Conservation (phyloP, 1,140 invertebrate species). For the Vollenhovia emeryi region DNA sequence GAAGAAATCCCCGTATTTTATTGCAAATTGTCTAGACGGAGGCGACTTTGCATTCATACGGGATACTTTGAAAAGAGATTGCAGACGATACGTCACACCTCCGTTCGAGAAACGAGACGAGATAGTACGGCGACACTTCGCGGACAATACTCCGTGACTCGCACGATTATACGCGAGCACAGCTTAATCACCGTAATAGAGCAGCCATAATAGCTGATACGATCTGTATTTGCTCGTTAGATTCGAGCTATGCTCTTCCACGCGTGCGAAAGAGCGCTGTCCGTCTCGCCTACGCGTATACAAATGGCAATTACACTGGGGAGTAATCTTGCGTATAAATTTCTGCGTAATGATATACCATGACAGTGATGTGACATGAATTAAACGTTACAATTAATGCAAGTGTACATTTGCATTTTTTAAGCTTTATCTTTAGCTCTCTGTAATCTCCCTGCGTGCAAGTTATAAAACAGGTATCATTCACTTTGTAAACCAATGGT, state of each 20-base stretch:
- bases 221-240: conserved; percentile 62
- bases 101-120: conserved; percentile 37
- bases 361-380: conserved; percentile 28
- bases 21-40: background rate
- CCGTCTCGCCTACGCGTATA: conserved; percentile 39
- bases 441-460: background rate
- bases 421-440: background rate
- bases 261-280: conserved; percentile 36
- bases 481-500: background rate
- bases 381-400: conserved; percentile 47
- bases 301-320: conserved; percentile 47
- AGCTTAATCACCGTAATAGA: conserved; percentile 72
- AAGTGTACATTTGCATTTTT: conserved; percentile 5
- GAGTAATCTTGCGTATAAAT: conserved; percentile 39
- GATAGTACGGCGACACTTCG: conserved; percentile 64
- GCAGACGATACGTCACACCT: conserved; percentile 45
- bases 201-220: conserved; percentile 68
- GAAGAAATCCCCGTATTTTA: background rate
- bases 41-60: background rate
- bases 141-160: conserved; percentile 69
- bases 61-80: conserved; percentile 29
- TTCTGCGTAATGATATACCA: conserved; percentile 30
- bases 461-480: background rate
- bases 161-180: conserved; percentile 69
- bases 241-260: conserved; percentile 64